Conservation (phyloP, 2,113 vertebrate species). For the Halichoeres trimaculatus region DNA sequence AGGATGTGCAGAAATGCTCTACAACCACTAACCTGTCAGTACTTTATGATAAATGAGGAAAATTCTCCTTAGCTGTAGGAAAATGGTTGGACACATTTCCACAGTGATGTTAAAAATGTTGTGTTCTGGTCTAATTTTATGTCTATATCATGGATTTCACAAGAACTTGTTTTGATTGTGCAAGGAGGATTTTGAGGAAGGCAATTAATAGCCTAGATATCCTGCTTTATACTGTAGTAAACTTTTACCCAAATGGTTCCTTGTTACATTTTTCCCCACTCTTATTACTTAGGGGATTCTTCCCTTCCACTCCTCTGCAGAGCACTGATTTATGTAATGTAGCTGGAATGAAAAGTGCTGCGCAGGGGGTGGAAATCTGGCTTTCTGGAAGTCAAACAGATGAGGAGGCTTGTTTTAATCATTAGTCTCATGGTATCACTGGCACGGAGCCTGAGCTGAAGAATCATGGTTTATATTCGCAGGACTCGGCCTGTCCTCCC, state of each 20-base stretch:
- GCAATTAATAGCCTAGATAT: conserved; percentile 55
- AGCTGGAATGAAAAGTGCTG: conserved; percentile 71
- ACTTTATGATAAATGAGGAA: conserved; percentile 30
- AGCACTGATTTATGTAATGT: conserved; percentile 76
- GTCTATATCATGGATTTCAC: conserved; percentile 51
- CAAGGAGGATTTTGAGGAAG: conserved; percentile 49
- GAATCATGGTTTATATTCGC: conserved; percentile 33
- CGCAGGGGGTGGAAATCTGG: conserved; percentile 79
- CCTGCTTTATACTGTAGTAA: conserved; percentile 35
- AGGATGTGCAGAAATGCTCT: conserved; percentile 21
- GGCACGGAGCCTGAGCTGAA: conserved; percentile 55
- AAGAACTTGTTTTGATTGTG: conserved; percentile 66
- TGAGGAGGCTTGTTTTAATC: conserved; percentile 78
- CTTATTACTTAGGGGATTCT: conserved; percentile 65
- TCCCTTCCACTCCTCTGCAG: conserved; percentile 69
- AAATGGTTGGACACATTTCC: conserved; percentile 6
- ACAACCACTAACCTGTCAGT: conserved; percentile 18
- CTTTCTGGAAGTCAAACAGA: conserved; percentile 62
- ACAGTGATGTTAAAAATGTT: conserved; percentile 8
- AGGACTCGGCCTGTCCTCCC: conserved; percentile 23
- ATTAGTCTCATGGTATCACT: conserved; percentile 73
- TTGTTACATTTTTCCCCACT: conserved; percentile 47
- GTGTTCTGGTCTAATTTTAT: conserved; percentile 32
- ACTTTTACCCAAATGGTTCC: conserved; percentile 52
- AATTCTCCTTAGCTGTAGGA: not conserved